Conservation (phyloP, 2,113 vertebrate species). For the Acanthisitta chloris region DNA sequence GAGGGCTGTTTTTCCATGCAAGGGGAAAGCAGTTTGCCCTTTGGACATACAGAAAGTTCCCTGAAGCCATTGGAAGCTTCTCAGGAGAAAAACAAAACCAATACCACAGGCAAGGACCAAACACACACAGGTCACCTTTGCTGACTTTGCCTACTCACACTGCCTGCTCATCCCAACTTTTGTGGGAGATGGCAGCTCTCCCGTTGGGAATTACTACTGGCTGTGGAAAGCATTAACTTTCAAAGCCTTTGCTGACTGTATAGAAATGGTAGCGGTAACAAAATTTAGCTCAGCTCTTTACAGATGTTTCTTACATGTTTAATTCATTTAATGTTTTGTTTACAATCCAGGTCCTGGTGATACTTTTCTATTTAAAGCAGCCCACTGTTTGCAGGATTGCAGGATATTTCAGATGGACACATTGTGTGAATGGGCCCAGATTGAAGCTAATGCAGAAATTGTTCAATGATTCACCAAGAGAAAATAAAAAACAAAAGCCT, state of each 20-base stretch:
- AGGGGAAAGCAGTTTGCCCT: neutral
- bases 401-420: constrained; percentile 30
- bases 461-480: constrained; percentile 51
- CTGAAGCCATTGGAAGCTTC: neutral
- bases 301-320: constrained; percentile 13
- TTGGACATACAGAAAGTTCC: neutral
- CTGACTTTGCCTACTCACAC: neutral
- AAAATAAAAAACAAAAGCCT: constrained; percentile 33
- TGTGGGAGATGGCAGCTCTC: neutral
- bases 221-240: neutral
- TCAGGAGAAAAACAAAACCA: neutral
- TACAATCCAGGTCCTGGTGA: neutral
- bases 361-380: constrained; percentile 29
- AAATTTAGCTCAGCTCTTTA: neutral
- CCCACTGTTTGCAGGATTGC: neutral
- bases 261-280: neutral
- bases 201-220: neutral
- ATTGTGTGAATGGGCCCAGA: constrained; percentile 37
- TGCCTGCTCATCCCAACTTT: neutral
- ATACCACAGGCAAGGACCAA: neutral
- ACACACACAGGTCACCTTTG: neutral
- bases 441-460: constrained; percentile 42
- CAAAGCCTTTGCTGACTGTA: neutral
- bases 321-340: constrained; percentile 33
- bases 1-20: neutral